Evolutionary conservation across 2,113 vertebrate species (phyloP), one percentile per base, ranked within the genome.

Genomic region (Phainopepla nitens): DNA sequence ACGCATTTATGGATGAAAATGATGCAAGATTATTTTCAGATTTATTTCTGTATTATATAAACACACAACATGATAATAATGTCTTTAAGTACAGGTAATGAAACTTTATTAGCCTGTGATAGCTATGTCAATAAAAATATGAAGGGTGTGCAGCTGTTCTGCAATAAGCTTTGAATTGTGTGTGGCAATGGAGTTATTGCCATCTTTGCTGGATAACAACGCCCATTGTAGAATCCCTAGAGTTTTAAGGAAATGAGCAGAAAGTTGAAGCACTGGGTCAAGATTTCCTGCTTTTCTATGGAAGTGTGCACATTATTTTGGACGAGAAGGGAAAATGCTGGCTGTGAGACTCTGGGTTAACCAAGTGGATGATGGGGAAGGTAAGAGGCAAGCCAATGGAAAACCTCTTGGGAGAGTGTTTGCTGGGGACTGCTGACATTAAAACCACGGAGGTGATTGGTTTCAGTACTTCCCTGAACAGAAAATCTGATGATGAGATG

Each of bases 31-130:
- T 80, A 68, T 71, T 84, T 89, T 51, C 54, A 71, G 69, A 60
- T 95, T 92, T 92, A 88, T 89, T 94, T 91, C 65, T 69, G 35
- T 62, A 10, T 64, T 64, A 82, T 75, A 87, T 60, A 96, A 94
- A 79, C 65, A 87, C 39, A 54, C 20, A 91, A 87, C 25, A 17
- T 24, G 72, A 75, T 91, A 82, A 94, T 95, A 20, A 57, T 49
- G 17, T n/a, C 72, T 93, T 54, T 95, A 95, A 94, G 65, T 81
- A 44, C 8, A 91, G 60, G 61, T 87, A 93, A 96, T 97, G 91
- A 97, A 97, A 94, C 36, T 96, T 97, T 92, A 94, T 49, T 91
- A 89, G 76, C 56, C 69, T 77, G 31, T 83, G 47, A 94, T 87
- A 91, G 77, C n/a, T 87, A 5, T 33, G 72, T 92, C 83, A 94